These are phyloP conservation scores for Tortricodes alternella DNA, from an alignment of 2,888 invertebrate species.

Conservation along the genomic window DNA sequence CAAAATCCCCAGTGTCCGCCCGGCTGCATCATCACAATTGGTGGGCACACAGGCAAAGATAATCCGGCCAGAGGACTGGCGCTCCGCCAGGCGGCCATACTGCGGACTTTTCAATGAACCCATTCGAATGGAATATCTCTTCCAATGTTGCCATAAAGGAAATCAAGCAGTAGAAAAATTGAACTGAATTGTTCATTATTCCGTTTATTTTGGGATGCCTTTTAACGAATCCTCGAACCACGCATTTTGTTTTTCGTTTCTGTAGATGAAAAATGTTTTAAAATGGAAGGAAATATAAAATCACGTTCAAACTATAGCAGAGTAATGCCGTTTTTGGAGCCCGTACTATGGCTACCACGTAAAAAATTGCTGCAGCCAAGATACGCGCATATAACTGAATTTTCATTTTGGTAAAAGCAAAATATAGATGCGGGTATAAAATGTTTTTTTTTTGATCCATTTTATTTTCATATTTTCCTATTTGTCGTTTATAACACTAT, in stretches of 20 bases:
- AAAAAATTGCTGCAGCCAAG: not conserved
- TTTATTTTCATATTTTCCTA: too few species aligned
- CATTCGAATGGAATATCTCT: constrained; percentile 78
- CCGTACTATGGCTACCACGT: not conserved
- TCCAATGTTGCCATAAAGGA: constrained; percentile 77
- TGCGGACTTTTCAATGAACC: constrained; percentile 81
- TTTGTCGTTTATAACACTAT: too few species aligned
- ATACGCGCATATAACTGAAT: not conserved
- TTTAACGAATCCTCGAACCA: not conserved
- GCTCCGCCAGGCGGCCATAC: constrained; percentile 71
- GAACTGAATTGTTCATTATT: constrained; percentile 48
- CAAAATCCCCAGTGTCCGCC: constrained; percentile 47
- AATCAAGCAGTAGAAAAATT: constrained; percentile 72
- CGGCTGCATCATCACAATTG: constrained; percentile 73
- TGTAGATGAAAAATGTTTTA: not conserved
- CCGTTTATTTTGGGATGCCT: constrained; percentile 18
- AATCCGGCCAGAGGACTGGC: constrained; percentile 70
- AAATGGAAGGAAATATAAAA: not conserved
- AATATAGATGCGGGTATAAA: too few species aligned
- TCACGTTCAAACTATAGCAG: not conserved
- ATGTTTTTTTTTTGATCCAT: too few species aligned
- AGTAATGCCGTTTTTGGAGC: not conserved
- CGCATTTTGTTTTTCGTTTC: not conserved
- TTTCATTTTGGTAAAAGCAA: too few species aligned
- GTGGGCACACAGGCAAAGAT: constrained; percentile 69